phyloP scores from a whole-genome alignment of 2,888 invertebrate genomes.

The Stenoptilia bipunctidactyla region DNA sequence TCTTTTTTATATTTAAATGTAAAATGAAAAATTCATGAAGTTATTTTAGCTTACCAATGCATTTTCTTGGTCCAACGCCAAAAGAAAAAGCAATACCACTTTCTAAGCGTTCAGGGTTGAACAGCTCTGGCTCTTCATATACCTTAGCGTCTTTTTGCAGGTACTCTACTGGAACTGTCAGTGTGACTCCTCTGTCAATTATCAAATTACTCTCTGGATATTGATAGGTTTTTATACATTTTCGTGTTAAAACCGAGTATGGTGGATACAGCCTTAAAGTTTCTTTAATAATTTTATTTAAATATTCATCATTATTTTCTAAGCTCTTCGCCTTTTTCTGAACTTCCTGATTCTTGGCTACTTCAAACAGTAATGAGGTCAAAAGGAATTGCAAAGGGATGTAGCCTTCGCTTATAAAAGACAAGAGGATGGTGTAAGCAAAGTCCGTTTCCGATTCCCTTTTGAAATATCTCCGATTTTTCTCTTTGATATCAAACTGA shows the following conservation, averaged over 20 bases:
- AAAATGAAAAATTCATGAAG: no score
- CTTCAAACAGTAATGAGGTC: constrained; percentile 42
- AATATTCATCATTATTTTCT: constrained; percentile 32
- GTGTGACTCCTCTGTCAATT: constrained; percentile 44
- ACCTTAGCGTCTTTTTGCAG: constrained; percentile 43
- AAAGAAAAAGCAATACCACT: constrained; percentile 42
- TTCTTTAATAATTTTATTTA: constrained; percentile 48
- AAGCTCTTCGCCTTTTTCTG: constrained; percentile 39
- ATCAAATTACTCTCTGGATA: constrained; percentile 37
- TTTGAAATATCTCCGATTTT: constrained; percentile 23
- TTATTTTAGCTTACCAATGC: constrained; percentile 51
- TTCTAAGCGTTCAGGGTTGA: constrained; percentile 50
- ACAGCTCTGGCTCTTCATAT: constrained; percentile 36
- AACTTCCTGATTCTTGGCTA: constrained; percentile 34
- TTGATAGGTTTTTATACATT: constrained; percentile 46
- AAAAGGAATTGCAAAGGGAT: constrained; percentile 43
- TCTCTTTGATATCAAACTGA: constrained; percentile 31
- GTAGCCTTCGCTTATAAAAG: constrained; percentile 54
- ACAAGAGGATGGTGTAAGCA: constrained; percentile 34
- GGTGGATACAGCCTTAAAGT: constrained; percentile 51
- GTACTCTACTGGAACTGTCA: constrained; percentile 46
- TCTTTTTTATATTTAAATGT: no score
- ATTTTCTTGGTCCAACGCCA: constrained; percentile 56
- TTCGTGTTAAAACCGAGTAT: constrained; percentile 43
- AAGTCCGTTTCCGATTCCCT: constrained; percentile 30